These are phyloP conservation scores for Pogona vitticeps DNA, from an alignment of 2,113 vertebrate species.

Conservation along the genomic window DNA sequence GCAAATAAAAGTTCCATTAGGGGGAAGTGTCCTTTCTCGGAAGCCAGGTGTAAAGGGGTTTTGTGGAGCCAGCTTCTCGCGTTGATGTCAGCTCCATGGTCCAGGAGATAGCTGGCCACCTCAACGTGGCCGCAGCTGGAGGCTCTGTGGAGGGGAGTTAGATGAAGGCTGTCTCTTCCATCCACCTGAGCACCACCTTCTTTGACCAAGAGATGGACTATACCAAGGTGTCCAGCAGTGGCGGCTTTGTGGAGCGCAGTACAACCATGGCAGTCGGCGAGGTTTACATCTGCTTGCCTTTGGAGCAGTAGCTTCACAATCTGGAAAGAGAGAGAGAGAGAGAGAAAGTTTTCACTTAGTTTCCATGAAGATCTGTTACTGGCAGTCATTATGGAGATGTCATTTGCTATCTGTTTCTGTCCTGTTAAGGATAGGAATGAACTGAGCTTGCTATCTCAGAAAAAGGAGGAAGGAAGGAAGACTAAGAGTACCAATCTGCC, in stretches of 20 bases:
- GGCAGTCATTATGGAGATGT: too few relatives aligned
- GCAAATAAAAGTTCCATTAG: constrained; percentile 36
- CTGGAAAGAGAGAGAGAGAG: constrained; percentile 29
- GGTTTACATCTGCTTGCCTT: constrained; percentile 37
- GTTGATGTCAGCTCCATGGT: constrained; percentile 42
- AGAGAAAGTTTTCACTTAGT: neutral
- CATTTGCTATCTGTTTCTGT: too few relatives aligned
- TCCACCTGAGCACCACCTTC: constrained; percentile 19
- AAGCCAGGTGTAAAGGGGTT: constrained; percentile 61
- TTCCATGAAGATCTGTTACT: too few relatives aligned
- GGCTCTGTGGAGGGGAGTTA: constrained; percentile 65
- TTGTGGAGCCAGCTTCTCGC: constrained; percentile 46
- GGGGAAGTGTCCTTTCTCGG: constrained; percentile 9
- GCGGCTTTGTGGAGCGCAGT: constrained; percentile 65
- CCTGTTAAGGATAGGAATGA: neutral
- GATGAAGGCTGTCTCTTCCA: constrained; percentile 44
- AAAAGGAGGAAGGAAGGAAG: too few relatives aligned
- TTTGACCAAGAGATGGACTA: constrained; percentile 36
- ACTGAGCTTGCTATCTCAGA: too few relatives aligned
- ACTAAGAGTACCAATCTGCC: too few relatives aligned
- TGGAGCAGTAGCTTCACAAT: constrained; percentile 55
- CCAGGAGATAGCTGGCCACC: constrained; percentile 53
- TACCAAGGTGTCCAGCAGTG: constrained; percentile 27
- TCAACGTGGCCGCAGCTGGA: constrained; percentile 40
- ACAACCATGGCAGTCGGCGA: constrained; percentile 51